These are phyloP conservation scores for Rhabdophis nuchalis DNA, from an alignment of 2,797 vertebrate genomes.

Conservation along the genomic window DNA sequence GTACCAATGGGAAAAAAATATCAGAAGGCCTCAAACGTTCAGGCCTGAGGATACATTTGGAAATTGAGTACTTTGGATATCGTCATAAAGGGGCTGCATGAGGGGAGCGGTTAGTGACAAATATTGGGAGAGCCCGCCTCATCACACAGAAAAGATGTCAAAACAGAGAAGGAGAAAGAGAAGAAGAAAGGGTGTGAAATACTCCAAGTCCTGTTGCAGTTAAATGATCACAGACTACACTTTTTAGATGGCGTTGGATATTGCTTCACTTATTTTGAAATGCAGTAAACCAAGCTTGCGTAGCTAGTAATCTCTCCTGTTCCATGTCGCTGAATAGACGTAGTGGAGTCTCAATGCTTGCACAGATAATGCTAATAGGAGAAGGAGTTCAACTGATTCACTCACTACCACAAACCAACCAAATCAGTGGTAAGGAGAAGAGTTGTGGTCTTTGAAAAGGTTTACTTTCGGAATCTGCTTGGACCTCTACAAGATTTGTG, in stretches of 20 bases:
- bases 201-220: not conserved
- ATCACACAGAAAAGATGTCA: not conserved
- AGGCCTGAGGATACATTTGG: not conserved
- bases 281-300: not conserved
- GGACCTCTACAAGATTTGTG: not conserved
- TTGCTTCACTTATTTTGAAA: not conserved
- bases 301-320: not conserved
- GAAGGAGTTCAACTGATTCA: not conserved
- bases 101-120: not conserved
- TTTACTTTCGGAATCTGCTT: not conserved
- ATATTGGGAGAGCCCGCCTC: not conserved
- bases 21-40: not conserved
- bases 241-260: not conserved
- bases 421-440: not conserved
- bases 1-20: not conserved
- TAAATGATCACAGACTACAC: slow-evolving; percentile 25
- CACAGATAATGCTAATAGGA: not conserved
- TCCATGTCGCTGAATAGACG: not conserved
- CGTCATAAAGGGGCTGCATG: not conserved
- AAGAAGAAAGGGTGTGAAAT: no score
- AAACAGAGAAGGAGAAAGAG: not conserved
- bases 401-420: not conserved
- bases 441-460: not conserved
- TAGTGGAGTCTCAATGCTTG: not conserved
- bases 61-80: not conserved